Conservation (phyloP, 1,140 invertebrate species). For the Bombus pascuorum region DNA sequence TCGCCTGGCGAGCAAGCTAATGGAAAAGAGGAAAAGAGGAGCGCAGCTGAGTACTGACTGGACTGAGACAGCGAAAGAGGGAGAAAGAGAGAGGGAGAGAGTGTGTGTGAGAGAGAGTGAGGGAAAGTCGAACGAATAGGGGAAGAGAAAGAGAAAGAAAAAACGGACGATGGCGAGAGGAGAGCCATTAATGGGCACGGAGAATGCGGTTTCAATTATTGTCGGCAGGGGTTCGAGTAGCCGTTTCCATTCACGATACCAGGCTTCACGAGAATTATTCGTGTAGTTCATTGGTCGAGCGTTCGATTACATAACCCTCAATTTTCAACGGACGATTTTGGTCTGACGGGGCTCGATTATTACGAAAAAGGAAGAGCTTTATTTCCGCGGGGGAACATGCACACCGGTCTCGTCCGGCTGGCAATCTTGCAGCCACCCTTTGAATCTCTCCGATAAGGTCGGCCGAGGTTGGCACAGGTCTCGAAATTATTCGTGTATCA, state of each 20-base stretch:
- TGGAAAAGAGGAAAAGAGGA: constrained; percentile 69
- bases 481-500: background rate
- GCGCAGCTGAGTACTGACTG: constrained; percentile 1
- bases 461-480: no score
- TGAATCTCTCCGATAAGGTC: background rate
- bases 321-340: constrained; percentile 46
- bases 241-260: constrained; percentile 70
- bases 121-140: background rate
- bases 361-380: constrained; percentile 13
- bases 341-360: constrained; percentile 27
- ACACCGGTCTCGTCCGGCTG: no score
- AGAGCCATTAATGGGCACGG: constrained; percentile 71
- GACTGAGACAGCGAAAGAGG: constrained; percentile 7
- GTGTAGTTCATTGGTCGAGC: constrained; percentile 46
- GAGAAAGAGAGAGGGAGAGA: constrained; percentile 27
- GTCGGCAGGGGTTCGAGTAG: constrained; percentile 67
- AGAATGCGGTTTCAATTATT: constrained; percentile 79
- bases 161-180: constrained; percentile 42
- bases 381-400: constrained; percentile 33
- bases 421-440: constrained; percentile 17
- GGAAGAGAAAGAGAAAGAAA: constrained; percentile 37
- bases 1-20: constrained; percentile 55
- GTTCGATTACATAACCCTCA: constrained; percentile 51
- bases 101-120: background rate
- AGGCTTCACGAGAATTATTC: constrained; percentile 58